Evolutionary conservation across 2,797 vertebrate genomes (phyloP), one percentile per base, ranked within the genome.

Genomic region (Arnoldichthys spilopterus): DNA sequence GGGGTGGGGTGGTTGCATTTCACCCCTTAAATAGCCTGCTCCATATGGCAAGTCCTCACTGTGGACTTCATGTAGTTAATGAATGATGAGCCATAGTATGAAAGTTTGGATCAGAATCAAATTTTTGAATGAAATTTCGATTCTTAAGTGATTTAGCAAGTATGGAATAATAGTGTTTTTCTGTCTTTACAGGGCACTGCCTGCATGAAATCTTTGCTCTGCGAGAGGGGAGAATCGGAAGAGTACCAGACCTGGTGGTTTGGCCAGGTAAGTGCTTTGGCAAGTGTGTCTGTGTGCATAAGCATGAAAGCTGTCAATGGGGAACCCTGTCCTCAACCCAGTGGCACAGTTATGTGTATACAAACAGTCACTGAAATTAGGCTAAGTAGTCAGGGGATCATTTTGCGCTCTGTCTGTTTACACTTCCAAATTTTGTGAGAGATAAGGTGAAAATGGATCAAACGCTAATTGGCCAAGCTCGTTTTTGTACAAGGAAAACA

Each of bases 141-240:
- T 37, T 58, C 24, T 30, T 30, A 18, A 34, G 22, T 75, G 34
- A 34, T 67, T 58, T 9, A 11, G 64, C 20, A 22, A 30, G 53
- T 30, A 5, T n/a, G 20, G 24, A 8, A 5, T 53, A 22, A 77
- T 75, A 81, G 66, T 72, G 5, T 75, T 22, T 24, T 12, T 74
- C 43, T 74, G 85, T 86, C 85, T 69, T 86, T 90, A 83, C 89
- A 99, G 98, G 98, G 81, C 98, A 99, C 89, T 99, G 98, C 91
- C 90, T 99, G 89, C 95, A 99, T 66, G 98, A 99, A 91, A 96
- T 99, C 91, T 98, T 98, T 91, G 91, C 97, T 85, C 93, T 99
- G 85, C 95, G 98, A 88, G 98, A 99, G 93, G 98, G 98, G 88
- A 96, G 94, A 89, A 87, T 98, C 86, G 95, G 97, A 72, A 94